A percentile compares a stretch with the other conserved stretches of the same genome.
Evolutionary conservation across 1,140 invertebrate genomes (phyloP).

Genomic region (Pseudomyrmex gracilis): DNA sequence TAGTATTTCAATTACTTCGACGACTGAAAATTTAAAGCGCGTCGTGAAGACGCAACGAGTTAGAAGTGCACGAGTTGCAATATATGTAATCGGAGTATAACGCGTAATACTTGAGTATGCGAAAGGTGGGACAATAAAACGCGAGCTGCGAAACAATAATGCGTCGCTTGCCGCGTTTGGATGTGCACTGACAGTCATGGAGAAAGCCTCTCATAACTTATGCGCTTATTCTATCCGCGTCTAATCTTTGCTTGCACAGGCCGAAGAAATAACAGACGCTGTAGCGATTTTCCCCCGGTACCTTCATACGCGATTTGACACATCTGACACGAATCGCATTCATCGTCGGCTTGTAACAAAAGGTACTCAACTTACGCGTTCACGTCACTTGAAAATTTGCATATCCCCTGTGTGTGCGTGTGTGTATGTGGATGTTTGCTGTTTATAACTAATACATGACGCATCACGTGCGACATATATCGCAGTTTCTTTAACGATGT

Average conservation of each 20-base stretch:
- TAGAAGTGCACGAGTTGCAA: no score
- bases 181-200: constrained; percentile 56
- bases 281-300: constrained; percentile 3
- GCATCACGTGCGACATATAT: not conserved
- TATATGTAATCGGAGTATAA: not conserved
- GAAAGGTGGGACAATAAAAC: constrained; percentile 2
- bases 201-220: constrained; percentile 40
- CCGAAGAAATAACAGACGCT: constrained; percentile 65
- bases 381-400: not conserved
- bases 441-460: not conserved
- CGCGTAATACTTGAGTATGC: not conserved
- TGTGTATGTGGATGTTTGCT: not conserved
- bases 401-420: no score
- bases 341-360: constrained; percentile 19
- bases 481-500: not conserved
- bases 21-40: not conserved
- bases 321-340: constrained; percentile 38
- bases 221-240: constrained; percentile 62
- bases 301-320: constrained; percentile 57
- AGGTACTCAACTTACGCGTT: constrained; percentile 52
- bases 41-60: no score
- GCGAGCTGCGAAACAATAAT: constrained; percentile 30
- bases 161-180: constrained; percentile 2
- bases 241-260: constrained; percentile 58
- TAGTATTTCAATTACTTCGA: not conserved